Conservation (phyloP, 2,888 invertebrate genomes). For the Zootermopsis nevadensis region DNA sequence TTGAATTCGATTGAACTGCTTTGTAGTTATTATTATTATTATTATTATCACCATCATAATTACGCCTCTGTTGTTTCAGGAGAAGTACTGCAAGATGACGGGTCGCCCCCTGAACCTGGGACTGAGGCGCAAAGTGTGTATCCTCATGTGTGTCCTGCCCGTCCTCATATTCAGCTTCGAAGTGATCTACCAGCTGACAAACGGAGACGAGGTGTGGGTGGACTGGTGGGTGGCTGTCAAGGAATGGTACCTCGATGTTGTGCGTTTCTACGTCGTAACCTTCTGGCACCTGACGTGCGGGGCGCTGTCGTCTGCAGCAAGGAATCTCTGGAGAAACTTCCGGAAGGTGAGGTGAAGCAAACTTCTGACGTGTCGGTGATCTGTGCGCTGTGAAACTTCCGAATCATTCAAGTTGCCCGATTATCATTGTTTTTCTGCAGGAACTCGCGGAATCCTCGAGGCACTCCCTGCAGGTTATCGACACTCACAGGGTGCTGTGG, state of each 20-base stretch:
- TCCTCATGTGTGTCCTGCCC: not conserved
- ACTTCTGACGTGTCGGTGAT: no score
- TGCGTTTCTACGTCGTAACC: conserved; percentile 11
- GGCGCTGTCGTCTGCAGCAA: conserved; percentile 2
- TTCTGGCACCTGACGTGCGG: conserved; percentile 34
- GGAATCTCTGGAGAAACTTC: not conserved
- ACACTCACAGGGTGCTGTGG: conserved; percentile 9
- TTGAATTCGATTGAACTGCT: no score
- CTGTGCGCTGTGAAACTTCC: no score
- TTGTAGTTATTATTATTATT: no score
- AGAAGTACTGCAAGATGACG: conserved; percentile 17
- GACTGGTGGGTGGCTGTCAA: conserved; percentile 36
- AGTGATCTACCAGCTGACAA: conserved; percentile 27
- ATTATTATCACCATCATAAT: no score
- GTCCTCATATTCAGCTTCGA: conserved; percentile 29
- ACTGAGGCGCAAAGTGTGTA: not conserved
- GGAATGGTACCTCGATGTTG: conserved; percentile 32
- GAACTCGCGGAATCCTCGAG: not conserved
- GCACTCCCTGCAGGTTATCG: not conserved
- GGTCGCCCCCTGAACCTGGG: not conserved
- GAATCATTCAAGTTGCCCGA: no score
- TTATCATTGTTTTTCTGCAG: not conserved
- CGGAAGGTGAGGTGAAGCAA: not conserved
- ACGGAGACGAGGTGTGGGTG: conserved; percentile 5
- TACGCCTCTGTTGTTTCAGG: not conserved